These are phyloP conservation scores for Coluber constrictor DNA, from an alignment of 2,797 vertebrate genomes.

Conservation along the genomic window DNA sequence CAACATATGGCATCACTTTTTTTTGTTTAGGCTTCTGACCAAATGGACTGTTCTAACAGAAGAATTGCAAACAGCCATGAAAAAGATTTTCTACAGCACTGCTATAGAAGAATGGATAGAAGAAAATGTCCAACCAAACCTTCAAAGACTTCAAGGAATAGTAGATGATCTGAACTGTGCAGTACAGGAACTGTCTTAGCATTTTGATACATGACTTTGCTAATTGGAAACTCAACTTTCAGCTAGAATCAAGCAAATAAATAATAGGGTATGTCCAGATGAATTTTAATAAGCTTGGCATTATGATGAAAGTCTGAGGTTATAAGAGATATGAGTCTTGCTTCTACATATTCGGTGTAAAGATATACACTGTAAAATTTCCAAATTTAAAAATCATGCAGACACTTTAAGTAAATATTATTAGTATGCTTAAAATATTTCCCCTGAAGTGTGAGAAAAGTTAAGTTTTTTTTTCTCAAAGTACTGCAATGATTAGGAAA, in stretches of 20 bases:
- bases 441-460: background rate
- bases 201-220: background rate
- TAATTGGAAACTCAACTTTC: background rate
- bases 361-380: background rate
- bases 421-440: background rate
- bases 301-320: background rate
- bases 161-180: conserved; percentile 74
- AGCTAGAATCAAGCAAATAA: background rate
- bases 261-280: background rate
- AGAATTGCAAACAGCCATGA: conserved; percentile 79
- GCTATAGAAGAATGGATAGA: conserved; percentile 88
- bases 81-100: conserved; percentile 74
- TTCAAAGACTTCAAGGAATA: conserved; percentile 76
- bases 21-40: conserved; percentile 74
- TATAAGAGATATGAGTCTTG: background rate
- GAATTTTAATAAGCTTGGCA: background rate
- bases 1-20: background rate
- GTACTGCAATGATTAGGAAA: background rate
- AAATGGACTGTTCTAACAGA: conserved; percentile 70
- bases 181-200: conserved; percentile 53
- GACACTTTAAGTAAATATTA: conserved; percentile 5
- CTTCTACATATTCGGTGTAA: background rate
- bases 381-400: background rate
- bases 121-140: conserved; percentile 80
- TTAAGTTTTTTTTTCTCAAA: background rate